Percentiles rank a stretch among this genome's conserved stretches.
These are phyloP conservation scores for Pelagia noctiluca DNA, from an alignment of 30 jellyfish, hydroid and myxozoan genomes.

Conservation along the genomic window DNA sequence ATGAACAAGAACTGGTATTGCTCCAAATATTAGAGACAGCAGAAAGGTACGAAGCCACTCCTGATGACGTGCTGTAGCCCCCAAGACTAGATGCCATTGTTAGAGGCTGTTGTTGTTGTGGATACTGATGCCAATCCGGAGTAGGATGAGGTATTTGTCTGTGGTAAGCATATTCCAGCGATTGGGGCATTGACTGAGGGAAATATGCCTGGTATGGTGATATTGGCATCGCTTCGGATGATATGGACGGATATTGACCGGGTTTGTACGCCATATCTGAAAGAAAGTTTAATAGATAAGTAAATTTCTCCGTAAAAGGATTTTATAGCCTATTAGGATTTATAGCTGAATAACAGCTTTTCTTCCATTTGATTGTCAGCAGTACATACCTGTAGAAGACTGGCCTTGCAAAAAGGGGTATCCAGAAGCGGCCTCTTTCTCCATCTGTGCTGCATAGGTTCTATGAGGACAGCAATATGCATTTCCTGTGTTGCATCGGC, in stretches of 20 bases:
- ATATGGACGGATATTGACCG: slow-evolving; percentile 58
- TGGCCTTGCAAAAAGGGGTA: slow-evolving; percentile 62
- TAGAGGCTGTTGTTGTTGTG: slow-evolving; percentile 50
- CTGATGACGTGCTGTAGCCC: slow-evolving; percentile 52
- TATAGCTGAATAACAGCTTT: no score
- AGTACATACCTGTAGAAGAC: slow-evolving; percentile 39
- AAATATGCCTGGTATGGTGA: slow-evolving; percentile 53
- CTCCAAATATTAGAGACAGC: slow-evolving; percentile 71
- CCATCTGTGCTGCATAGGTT: slow-evolving; percentile 29
- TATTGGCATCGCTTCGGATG: slow-evolving; percentile 50
- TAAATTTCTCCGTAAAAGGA: no score
- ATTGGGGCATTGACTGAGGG: slow-evolving; percentile 58
- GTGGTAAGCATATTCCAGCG: slow-evolving; percentile 56
- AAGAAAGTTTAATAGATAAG: no score
- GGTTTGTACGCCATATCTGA: slow-evolving; percentile 63
- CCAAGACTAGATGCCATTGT: slow-evolving; percentile 46
- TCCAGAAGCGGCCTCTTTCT: slow-evolving; percentile 35
- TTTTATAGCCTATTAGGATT: no score
- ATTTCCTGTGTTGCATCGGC: slow-evolving; percentile 60
- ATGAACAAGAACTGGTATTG: slow-evolving; percentile 3
- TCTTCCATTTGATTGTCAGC: no score
- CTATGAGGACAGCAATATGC: slow-evolving; percentile 50
- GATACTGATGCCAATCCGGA: slow-evolving; percentile 56
- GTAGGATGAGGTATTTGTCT: slow-evolving; percentile 48
- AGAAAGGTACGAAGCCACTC: slow-evolving; percentile 46